phyloP scores from a whole-genome alignment of 1,140 invertebrate genomes.

The Condylostylus longicornis region DNA sequence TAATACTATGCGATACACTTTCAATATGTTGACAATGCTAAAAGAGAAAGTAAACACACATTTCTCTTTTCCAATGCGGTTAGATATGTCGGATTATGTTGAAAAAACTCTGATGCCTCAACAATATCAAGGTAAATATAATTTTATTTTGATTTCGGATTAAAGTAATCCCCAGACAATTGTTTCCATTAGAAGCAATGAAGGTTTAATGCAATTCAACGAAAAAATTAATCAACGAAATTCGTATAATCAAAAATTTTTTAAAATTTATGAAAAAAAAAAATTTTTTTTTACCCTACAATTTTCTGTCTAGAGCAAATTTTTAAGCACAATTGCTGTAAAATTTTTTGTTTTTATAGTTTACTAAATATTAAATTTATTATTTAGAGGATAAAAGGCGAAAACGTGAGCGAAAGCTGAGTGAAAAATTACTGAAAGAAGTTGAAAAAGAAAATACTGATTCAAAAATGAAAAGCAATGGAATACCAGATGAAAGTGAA shows the following conservation, averaged over 20 bases:
- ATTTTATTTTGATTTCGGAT: not conserved
- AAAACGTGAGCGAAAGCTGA: slow-evolving; percentile 35
- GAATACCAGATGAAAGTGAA: slow-evolving; percentile 33
- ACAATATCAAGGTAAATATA: slow-evolving; percentile 48
- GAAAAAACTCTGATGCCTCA: slow-evolving; percentile 86
- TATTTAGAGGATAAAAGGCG: slow-evolving; percentile 38
- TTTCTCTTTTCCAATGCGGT: slow-evolving; percentile 84
- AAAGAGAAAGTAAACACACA: slow-evolving; percentile 96
- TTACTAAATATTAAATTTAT: slow-evolving; percentile 5
- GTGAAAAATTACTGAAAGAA: too few relatives aligned
- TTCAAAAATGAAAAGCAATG: slow-evolving; percentile 19
- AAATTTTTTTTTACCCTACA: too few relatives aligned
- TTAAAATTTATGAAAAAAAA: too few relatives aligned
- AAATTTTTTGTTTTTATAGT: not conserved
- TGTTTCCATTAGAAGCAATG: too few relatives aligned
- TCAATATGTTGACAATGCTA: slow-evolving; percentile 94
- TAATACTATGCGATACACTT: slow-evolving; percentile 96
- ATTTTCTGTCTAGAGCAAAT: too few relatives aligned
- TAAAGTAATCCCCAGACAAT: too few relatives aligned
- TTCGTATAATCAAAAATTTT: too few relatives aligned
- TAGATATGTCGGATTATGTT: slow-evolving; percentile 90
- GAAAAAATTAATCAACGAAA: too few relatives aligned
- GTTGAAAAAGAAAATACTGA: too few relatives aligned
- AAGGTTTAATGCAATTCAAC: too few relatives aligned
- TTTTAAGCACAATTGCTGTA: too few relatives aligned